A percentile compares a stretch with the other conserved stretches of the same genome.
phyloP scores from a whole-genome alignment of 2,888 invertebrate species.

The Phymatocera aterrima region DNA sequence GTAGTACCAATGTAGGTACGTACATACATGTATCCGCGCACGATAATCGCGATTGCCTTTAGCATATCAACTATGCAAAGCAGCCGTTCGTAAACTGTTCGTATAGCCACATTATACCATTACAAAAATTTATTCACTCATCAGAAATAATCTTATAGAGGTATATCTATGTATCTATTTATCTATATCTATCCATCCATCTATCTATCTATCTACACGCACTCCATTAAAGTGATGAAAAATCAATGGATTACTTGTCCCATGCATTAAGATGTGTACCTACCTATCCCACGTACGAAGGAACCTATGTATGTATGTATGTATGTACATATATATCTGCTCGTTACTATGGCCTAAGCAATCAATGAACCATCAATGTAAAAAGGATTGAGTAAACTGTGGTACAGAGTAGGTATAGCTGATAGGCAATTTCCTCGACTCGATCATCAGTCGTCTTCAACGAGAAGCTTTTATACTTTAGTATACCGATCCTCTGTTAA shows the following conservation, averaged over 20 bases:
- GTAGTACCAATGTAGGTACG: neutral
- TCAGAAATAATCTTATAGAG: constrained; percentile 1
- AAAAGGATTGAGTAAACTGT: neutral
- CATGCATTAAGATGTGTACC: constrained; percentile 7
- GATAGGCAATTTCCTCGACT: neutral
- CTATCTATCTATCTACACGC: neutral
- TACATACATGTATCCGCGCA: neutral
- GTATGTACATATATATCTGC: too few species aligned
- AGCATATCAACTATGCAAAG: constrained; percentile 11
- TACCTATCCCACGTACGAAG: neutral
- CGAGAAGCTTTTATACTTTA: neutral
- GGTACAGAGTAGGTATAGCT: too few species aligned
- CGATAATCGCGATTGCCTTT: neutral
- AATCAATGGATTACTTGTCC: constrained; percentile 7
- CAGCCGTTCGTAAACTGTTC: neutral
- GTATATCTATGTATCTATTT: too few species aligned
- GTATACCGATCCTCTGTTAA: neutral
- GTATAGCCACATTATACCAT: too few species aligned
- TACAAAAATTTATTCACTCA: neutral
- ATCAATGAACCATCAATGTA: constrained; percentile 3
- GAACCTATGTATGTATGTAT: too few species aligned
- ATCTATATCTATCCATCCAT: too few species aligned
- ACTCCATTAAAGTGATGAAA: constrained; percentile 8
- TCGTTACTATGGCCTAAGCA: neutral
- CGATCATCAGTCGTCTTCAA: neutral